Base-by-base conservation (phyloP, 2,797 vertebrate genomes). In the Podargus strigoides region DNA sequence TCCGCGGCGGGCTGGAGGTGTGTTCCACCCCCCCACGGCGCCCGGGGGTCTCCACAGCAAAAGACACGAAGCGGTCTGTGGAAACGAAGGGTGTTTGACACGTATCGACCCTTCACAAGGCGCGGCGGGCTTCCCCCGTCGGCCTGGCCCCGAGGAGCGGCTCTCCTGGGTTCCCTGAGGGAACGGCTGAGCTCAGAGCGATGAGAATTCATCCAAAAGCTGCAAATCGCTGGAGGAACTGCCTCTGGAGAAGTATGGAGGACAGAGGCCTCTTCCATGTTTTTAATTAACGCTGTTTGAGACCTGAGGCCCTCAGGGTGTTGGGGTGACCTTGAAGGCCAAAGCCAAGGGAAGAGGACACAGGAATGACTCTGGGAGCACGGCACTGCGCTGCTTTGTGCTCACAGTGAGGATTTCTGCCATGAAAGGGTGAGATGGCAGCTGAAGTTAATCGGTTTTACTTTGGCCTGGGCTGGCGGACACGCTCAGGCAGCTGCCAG, bases 301-400 rank as follows among this genome's bases (percentile, higher is more conserved):
- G 58, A 14, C 34, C 32, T 11, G 24, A 14, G 27, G 17, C 30
- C 28, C 8, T 8, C 2, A 2, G 13, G 18, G 30, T 7, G 44
- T 9, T 8, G 0, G 9, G 16, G n/a, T 34, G 44, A 85, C 68
- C 80, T 52, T 47, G 46, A 58, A 37, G 37, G 27, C 37, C 15
- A 9, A 44, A 73, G 47, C 18, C 5, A 1, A 1, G 49, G 19
- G 44, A 8, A 17, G 16, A 47, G 14, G 50, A 17, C 5, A 1
- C 1, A 2, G 62, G 42, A 10, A 12, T 12, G 49, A 6, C 8
- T 14, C 12, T 4, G 1, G 0, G 44, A 20, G 41, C 12, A 5
- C 59, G 3, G 39, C 27, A 14, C 47, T 7, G 10, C 1, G 4
- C 23, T 6, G 32, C 55, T 37, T 52, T 5, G 5, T 26, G 41